Base-by-base conservation (phyloP, 2,113 vertebrate genomes). In the Pterocles gutturalis region DNA sequence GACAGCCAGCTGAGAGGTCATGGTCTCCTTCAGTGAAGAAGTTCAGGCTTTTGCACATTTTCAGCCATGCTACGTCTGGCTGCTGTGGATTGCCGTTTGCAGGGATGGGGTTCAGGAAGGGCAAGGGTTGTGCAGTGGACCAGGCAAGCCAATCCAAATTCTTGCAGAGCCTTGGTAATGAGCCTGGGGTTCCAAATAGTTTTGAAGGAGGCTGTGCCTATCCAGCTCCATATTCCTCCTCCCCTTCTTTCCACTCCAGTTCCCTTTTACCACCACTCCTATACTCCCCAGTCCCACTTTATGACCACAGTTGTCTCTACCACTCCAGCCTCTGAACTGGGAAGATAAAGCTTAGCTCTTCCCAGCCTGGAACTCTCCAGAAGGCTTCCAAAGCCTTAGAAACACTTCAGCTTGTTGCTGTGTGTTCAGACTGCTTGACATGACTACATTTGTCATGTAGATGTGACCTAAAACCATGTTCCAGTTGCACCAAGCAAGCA, bases 381-480 rank as follows among this genome's bases (percentile, higher is more conserved):
- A 86, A 90, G 66, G 16, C 8, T 85, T 79, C 38, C 58, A 76
- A 49, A 75, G 66, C 34, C 38, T 80, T 80, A 69, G 67, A 91
- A 86, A 88, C 33, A 12, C 11, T 70, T 70, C 0, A 51, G 33
- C 11, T 83, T 51, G 36, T 55, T 84, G 28, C 69, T 92, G 22
- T 83, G 49, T 70, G 43, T 66, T 86, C 70, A 77, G 19, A 25
- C 83, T 65, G 55, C 91, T 95, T 81, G 64, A 45, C 49, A 55
- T 54, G 57, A 81, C 72, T 91, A 51, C 62, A 34, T 92, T 92
- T 92, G 77, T 93, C 77, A 41, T 54, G 49, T 78, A 78, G 90
- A 95, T 87, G 80, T 96, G 92, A 84, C 89, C 57, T 87, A 82
- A 91, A 96, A 31, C 31, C n/a, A 7, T 41, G 41, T 89, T 72